phyloP scores from a whole-genome alignment of 2,113 vertebrate genomes.

The Syngnathus scovelli region DNA sequence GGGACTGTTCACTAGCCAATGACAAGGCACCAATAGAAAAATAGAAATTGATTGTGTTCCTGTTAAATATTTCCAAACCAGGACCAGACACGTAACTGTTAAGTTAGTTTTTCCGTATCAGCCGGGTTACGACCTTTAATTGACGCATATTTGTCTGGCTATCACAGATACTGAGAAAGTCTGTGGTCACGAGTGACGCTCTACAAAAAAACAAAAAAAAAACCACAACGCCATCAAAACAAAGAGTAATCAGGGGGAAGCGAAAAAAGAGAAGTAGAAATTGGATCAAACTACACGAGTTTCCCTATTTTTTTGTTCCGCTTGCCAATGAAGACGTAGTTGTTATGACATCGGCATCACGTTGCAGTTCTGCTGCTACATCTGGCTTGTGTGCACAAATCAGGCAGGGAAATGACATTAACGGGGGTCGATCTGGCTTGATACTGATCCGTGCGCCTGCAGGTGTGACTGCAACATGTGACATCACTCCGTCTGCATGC shows the following conservation, averaged over 20 bases:
- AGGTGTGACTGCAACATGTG: conserved; percentile 53
- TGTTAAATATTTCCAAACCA: neutral
- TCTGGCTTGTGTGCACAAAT: neutral
- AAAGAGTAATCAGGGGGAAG: conserved; percentile 15
- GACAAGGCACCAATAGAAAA: neutral
- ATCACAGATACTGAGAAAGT: conserved; percentile 47
- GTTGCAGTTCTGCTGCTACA: neutral
- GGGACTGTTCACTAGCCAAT: neutral
- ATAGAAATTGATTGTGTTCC: no score
- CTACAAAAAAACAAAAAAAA: conserved; percentile 2
- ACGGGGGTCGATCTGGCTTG: conserved; percentile 47
- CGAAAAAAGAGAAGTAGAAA: conserved; percentile 27
- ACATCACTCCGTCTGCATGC: conserved; percentile 54
- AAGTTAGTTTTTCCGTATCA: neutral
- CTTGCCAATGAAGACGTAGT: neutral
- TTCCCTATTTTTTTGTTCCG: neutral
- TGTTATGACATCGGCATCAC: neutral
- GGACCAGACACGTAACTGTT: neutral
- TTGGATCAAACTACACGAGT: neutral
- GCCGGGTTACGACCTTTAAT: conserved; percentile 27
- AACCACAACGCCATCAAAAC: neutral
- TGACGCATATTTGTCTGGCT: conserved; percentile 14
- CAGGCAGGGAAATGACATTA: conserved; percentile 3
- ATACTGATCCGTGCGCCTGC: conserved; percentile 38
- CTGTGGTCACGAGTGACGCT: conserved; percentile 37